Base-by-base conservation (phyloP, 2,888 invertebrate genomes). In the Helleia helle region DNA sequence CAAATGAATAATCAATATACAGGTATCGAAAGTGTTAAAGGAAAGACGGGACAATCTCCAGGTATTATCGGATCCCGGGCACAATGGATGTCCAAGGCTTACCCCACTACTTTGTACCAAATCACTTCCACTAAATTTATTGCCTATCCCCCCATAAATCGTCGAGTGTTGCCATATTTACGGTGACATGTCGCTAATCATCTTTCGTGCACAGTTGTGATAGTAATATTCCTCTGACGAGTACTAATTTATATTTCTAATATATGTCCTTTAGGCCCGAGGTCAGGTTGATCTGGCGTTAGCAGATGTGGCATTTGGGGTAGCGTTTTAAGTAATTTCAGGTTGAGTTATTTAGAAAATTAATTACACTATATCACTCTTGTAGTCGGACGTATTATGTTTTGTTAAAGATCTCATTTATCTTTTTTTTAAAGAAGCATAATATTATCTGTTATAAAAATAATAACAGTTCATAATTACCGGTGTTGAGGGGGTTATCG, bases 111-210 rank as follows among this genome's bases (percentile, higher is more conserved):
- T 81, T 84, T 81, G 80, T 81, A 80, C 71, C 69, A 74, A 83
- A 81, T 84, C 83, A 83, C 81, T 81, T 74, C 67, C 62, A 54
- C 56, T 66, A 77, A 76, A 84, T 84, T 84, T 84, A 84, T 84
- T 71, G 63, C 75, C 56, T 54, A 69, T 70, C 71, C 75, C 71
- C 74, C 62, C 66, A 83, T 80, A 81, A 83, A 83, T 84, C 68
- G 72, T 70, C 63, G 67, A 83, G 80, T 83, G 80, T 81, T 79
- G 71, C 79, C 80, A 83, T 83, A 83, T 83, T 84, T 83, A 81
- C 76, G 69, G 77, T 80, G 83, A 81, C 79, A 76, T 79, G 66
- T 77, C 70, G 74, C 77, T 76, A 79, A 80, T 80, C 77, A 72
- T 65, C 79, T 76, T 71, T 75, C 77, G 77, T 52, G 64, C 59